phyloP scores from a whole-genome alignment of 2,797 vertebrate genomes.

The Notamacropus eugenii region DNA sequence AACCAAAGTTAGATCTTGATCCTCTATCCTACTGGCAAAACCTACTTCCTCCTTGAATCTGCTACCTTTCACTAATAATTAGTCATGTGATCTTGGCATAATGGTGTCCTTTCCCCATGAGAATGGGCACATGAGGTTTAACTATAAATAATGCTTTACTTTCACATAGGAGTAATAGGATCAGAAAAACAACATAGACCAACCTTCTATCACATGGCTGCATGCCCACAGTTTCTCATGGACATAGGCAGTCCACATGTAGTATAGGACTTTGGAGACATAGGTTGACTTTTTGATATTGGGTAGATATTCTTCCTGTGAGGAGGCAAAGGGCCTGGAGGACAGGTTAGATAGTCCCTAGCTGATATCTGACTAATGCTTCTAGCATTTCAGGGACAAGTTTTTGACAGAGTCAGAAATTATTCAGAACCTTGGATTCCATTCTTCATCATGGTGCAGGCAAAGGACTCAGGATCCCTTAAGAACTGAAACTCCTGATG shows the following conservation, averaged over 20 bases:
- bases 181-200: not conserved
- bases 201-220: not conserved
- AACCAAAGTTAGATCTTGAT: not conserved
- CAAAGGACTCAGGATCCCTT: not conserved
- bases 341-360: not conserved
- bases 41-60: not conserved
- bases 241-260: not conserved
- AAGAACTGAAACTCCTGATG: not conserved
- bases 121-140: not conserved
- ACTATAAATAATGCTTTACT: not conserved
- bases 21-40: not conserved
- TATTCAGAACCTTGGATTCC: not conserved
- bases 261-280: not conserved
- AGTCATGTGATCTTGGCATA: not conserved
- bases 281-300: not conserved
- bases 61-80: not conserved
- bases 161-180: not conserved
- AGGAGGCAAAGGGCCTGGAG: not conserved
- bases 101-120: not conserved
- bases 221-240: not conserved
- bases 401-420: not conserved
- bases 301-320: not conserved
- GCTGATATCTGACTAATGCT: not conserved
- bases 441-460: not conserved
- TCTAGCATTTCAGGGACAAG: not conserved